Conservation (phyloP, 2,888 invertebrate genomes). For the Griposia aprilina region DNA sequence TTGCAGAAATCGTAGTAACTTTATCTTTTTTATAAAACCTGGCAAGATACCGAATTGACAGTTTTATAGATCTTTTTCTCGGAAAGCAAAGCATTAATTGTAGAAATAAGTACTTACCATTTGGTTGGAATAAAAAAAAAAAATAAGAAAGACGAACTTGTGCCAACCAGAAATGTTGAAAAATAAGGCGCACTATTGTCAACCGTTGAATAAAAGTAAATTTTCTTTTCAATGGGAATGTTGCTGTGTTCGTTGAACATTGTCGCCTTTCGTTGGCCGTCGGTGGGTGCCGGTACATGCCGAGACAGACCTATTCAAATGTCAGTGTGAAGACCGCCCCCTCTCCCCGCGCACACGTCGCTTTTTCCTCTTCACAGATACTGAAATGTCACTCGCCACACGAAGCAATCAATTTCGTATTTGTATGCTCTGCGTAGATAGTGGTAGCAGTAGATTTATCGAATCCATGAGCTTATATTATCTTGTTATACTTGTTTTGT, state of each 20-base stretch:
- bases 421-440: constrained; percentile 87
- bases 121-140: constrained; percentile 22
- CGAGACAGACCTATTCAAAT: constrained; percentile 90
- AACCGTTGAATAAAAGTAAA: constrained; percentile 85
- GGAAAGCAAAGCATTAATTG: constrained; percentile 37
- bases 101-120: constrained; percentile 6
- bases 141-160: constrained; percentile 41
- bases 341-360: constrained; percentile 70
- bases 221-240: constrained; percentile 88
- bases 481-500: constrained; percentile 66
- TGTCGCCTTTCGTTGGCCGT: constrained; percentile 88
- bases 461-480: constrained; percentile 78
- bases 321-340: constrained; percentile 85
- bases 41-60: constrained; percentile 54
- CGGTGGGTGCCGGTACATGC: constrained; percentile 89
- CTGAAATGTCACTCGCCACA: constrained; percentile 90
- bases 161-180: constrained; percentile 72
- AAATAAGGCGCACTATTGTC: constrained; percentile 83
- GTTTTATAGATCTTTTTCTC: constrained; percentile 46
- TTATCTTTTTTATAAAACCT: constrained; percentile 56
- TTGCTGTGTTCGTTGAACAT: constrained; percentile 87
- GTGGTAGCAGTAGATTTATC: constrained; percentile 86
- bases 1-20: constrained; percentile 41
- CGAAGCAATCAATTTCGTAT: constrained; percentile 90
- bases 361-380: constrained; percentile 76